Conservation (phyloP, 2,888 invertebrate genomes). For the Girardia tigrina region DNA sequence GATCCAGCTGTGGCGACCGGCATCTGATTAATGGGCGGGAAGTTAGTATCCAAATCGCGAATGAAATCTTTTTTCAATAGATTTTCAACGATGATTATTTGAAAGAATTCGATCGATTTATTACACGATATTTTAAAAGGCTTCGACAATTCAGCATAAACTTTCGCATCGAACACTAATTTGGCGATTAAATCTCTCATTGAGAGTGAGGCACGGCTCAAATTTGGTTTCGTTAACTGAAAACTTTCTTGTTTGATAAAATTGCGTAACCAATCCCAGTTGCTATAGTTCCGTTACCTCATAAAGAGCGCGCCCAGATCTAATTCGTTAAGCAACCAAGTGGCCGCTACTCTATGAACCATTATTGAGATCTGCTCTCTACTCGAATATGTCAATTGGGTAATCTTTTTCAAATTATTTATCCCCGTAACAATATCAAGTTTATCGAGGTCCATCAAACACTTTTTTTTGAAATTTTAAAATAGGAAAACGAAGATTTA, state of each 20-base stretch:
- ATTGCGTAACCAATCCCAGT: slow-evolving; percentile 76
- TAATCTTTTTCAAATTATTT: slow-evolving; percentile 68
- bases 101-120: too few species aligned
- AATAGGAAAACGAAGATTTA: slow-evolving; percentile 26
- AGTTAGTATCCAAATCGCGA: too few species aligned
- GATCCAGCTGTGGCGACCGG: too few species aligned
- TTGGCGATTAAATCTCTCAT: slow-evolving; percentile 10
- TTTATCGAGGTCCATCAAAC: slow-evolving; percentile 75
- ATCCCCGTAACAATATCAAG: slow-evolving; percentile 60
- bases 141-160: too few species aligned
- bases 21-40: too few species aligned
- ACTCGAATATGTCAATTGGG: slow-evolving; percentile 72
- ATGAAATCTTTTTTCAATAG: too few species aligned
- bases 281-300: slow-evolving; percentile 47
- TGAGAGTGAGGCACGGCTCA: not conserved
- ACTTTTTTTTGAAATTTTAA: too few species aligned
- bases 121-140: too few species aligned
- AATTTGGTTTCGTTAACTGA: slow-evolving; percentile 29
- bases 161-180: too few species aligned
- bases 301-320: slow-evolving; percentile 56
- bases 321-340: slow-evolving; percentile 74
- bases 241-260: slow-evolving; percentile 55
- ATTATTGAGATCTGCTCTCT: slow-evolving; percentile 68
- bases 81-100: too few species aligned
- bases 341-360: slow-evolving; percentile 79